Evolutionary conservation across 2,888 invertebrate genomes (phyloP), one percentile per base, ranked within the genome.

Genomic region (Crocallis elinguaria): DNA sequence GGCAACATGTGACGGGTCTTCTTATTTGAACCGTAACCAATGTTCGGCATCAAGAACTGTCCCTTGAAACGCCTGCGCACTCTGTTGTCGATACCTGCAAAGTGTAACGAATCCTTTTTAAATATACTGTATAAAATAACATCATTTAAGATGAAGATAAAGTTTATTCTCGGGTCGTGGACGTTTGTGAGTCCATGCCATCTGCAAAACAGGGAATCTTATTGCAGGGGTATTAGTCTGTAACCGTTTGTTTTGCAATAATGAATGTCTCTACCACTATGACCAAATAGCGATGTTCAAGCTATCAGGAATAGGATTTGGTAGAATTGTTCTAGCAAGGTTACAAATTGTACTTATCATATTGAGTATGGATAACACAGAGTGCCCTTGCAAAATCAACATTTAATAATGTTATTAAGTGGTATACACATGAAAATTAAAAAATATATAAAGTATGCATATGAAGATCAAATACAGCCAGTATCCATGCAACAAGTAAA

Each of bases 21-120:
- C 83, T 96, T 96, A 88, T 96, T 96, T 72, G 98, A 98, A 68
- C 99, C 99, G 84, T 99, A 99, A 94, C 99, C 99, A 86, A 99
- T 98, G 85, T 96, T 98, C 65, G 99, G 99, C 99, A 99, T 99
- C 93, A 97, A 92, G 83, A 96, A 98, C 84, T 99, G 99, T 21
- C 99, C 99, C 96, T 99, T 99, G 94, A 99, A 99, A 72, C 99
- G 95, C 85, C 99, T 96, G 71, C 99, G 95, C 39, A 99, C 99
- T 92, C 99, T 95, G 95, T 99, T 99, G 93, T 99, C 99, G 92
- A 99, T 99, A 98, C 99, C 92, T 92, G 79, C 2, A 84, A 83
- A 0, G 30, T 38, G 9, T 13, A 3, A 12, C 21, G 8, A 25
- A 2, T 39, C 14, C 12, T 1, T 43, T 30, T 6, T 16, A 7